Percentiles rank a stretch among this genome's conserved stretches.
These are phyloP conservation scores for Sialia sialis DNA, from an alignment of 2,113 vertebrate species.

Conservation along the genomic window DNA sequence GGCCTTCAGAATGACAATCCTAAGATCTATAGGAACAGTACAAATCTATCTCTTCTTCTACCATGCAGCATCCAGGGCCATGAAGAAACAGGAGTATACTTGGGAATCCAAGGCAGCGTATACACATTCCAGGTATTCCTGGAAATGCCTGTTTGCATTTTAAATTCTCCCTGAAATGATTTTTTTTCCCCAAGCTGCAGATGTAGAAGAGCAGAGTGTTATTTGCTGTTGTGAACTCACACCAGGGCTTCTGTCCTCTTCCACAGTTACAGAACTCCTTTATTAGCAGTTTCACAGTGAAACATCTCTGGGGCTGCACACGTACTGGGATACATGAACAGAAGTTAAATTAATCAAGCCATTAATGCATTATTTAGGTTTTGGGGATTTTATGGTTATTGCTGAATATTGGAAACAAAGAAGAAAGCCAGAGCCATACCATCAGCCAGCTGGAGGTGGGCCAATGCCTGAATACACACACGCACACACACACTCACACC, in stretches of 20 bases:
- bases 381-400: not conserved
- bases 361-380: not conserved
- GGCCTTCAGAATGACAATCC: not conserved
- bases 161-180: not conserved
- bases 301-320: not conserved
- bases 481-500: too few relatives aligned
- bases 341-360: not conserved
- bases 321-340: not conserved
- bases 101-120: not conserved
- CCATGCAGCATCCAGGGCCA: accelerated
- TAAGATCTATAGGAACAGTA: not conserved
- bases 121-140: not conserved
- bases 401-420: not conserved
- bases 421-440: accelerated
- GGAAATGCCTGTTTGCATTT: not conserved
- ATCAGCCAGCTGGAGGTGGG: not conserved
- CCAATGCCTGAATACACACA: not conserved
- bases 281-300: not conserved
- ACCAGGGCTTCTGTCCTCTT: not conserved
- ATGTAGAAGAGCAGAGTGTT: not conserved
- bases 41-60: not conserved
- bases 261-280: not conserved
- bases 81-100: not conserved
- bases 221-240: not conserved
- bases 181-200: not conserved